Percentiles rank a stretch among this genome's conserved stretches.
These are phyloP conservation scores for Bubo scandiacus DNA, from an alignment of 2,113 vertebrate genomes.

Conservation along the genomic window DNA sequence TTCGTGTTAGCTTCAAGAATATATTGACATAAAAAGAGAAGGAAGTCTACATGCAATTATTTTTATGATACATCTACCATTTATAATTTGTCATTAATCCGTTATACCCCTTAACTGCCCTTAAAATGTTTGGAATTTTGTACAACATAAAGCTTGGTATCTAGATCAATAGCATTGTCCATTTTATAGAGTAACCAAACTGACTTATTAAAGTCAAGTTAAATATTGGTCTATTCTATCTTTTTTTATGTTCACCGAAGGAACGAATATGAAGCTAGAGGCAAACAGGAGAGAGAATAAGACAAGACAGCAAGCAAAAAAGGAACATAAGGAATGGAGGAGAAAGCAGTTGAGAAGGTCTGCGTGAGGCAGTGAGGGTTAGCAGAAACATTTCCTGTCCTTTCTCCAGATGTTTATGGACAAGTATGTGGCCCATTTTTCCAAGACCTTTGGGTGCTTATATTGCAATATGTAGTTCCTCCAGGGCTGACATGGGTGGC, in stretches of 20 bases:
- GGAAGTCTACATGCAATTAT: not conserved
- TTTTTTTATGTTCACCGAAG: not conserved
- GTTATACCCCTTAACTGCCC: not conserved
- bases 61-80: not conserved
- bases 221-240: not conserved
- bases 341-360: not conserved
- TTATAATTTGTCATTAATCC: not conserved
- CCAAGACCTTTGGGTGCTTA: not conserved
- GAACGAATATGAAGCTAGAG: not conserved
- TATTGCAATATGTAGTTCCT: not conserved
- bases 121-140: not conserved
- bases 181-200: not conserved
- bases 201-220: not conserved
- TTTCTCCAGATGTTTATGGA: not conserved
- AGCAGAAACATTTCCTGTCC: not conserved
- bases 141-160: not conserved
- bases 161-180: not conserved
- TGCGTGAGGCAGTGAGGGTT: not conserved
- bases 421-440: not conserved
- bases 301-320: not conserved
- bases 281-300: not conserved
- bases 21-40: not conserved
- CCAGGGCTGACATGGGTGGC: not conserved
- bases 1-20: not conserved
- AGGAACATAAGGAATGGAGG: not conserved